Conservation (phyloP, 2,797 vertebrate genomes). For the Taeniopygia guttata region DNA sequence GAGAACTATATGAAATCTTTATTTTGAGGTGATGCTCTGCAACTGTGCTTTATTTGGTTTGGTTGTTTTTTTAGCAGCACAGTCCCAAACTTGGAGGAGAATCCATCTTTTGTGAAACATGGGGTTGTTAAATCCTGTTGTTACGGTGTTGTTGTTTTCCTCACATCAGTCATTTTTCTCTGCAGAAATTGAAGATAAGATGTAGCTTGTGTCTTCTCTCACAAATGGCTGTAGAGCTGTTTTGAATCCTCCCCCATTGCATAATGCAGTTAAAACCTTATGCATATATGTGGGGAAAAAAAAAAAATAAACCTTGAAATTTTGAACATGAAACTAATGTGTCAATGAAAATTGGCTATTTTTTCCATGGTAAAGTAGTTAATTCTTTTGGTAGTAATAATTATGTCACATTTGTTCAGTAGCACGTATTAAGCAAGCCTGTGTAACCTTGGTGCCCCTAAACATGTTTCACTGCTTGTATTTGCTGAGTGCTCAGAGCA, state of each 20-base stretch:
- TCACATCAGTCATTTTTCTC: slow-evolving; percentile 7
- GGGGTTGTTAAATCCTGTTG: background rate
- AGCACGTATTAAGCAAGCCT: background rate
- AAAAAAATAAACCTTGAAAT: background rate
- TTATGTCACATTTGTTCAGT: background rate
- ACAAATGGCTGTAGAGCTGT: background rate
- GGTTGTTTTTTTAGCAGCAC: background rate
- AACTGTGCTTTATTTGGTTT: background rate
- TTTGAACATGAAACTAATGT: background rate
- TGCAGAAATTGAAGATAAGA: slow-evolving; percentile 3
- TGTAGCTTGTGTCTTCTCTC: background rate
- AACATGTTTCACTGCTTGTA: background rate
- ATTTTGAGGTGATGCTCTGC: background rate
- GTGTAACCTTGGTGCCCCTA: background rate
- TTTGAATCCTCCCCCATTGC: background rate
- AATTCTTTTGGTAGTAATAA: background rate
- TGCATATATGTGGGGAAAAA: background rate
- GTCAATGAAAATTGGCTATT: background rate
- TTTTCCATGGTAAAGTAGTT: background rate
- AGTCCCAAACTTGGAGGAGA: background rate
- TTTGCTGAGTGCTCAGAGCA: background rate
- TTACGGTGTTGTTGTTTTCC: background rate
- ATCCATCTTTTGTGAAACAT: background rate
- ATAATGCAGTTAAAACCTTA: slow-evolving; percentile 9
- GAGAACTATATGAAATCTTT: background rate